Base-by-base conservation (phyloP, 2,113 vertebrate genomes). In the Pterocles orientalis region DNA sequence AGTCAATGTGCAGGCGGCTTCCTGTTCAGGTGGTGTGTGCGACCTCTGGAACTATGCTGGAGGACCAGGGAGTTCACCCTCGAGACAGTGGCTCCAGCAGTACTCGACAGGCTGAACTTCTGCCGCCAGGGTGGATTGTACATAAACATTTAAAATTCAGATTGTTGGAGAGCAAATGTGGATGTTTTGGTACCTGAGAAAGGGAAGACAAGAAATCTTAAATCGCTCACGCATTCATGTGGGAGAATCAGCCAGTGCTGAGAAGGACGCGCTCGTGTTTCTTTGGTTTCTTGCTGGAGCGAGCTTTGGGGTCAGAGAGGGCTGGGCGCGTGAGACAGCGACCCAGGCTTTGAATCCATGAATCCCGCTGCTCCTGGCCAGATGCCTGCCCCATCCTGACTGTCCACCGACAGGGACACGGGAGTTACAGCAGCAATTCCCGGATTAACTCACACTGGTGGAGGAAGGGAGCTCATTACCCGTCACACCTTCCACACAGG, bases 21-120 rank as follows among this genome's bases (percentile, higher is more conserved):
- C 12, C 48, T 41, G 51, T 34, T 83, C 69, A 81, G 51, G 24
- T 0, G 0, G 7, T 41, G n/a, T 33, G 7, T 7, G 13, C 0
- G 51, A 62, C 57, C 57, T 92, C 69, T 88, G 86, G 48, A 75
- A 26, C 51, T 8, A 3, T 11, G 68, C 85, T 88, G 58, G 50
- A 69, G 62, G 53, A 31, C 26, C 0, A 0, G 36, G n/a, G 51
- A 69, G 34, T 8, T 66, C 20, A 24, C 36, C 34, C 41, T 34
- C 6, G 25, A 48, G 61, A 12, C 3, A 16, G 18, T 6, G 57
- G 56, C 36, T 80, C 57, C 62, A 31, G 58, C 17, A 8, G 48
- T 61, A 28, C 36, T 21, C 12, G 36, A 3, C 7, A 24, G 78
- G 50, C 36, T 68, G 5, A 18, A 33, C 61, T 43, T n/a, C 1